Evolutionary conservation across 1,140 invertebrate species (phyloP).

Genomic region (Anoplophora glabripennis): DNA sequence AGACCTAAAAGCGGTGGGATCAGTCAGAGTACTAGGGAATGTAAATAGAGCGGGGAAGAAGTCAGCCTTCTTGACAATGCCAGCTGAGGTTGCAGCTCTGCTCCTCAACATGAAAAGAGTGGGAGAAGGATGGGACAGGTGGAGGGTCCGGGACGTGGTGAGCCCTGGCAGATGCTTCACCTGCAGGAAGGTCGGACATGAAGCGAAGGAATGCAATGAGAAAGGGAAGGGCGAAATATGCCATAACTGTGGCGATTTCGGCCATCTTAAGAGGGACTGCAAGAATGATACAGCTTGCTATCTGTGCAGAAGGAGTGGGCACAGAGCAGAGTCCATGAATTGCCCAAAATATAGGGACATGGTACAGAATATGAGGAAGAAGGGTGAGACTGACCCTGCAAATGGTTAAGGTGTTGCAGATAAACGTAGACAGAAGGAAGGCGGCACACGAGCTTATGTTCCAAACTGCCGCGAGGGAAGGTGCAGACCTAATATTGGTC

Average conservation of each 20-base stretch:
- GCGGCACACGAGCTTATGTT: constrained; percentile 2
- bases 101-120: too few relatives aligned
- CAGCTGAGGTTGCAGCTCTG: too few relatives aligned
- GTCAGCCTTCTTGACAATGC: too few relatives aligned
- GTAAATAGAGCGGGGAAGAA: too few relatives aligned
- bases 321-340: neutral
- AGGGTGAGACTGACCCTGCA: neutral
- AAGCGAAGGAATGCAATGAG: too few relatives aligned
- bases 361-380: neutral
- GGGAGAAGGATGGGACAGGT: too few relatives aligned
- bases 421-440: constrained; percentile 12
- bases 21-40: too few relatives aligned
- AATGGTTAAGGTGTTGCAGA: constrained; percentile 1
- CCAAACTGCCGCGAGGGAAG: neutral
- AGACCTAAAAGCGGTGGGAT: too few relatives aligned
- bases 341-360: neutral
- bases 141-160: too few relatives aligned
- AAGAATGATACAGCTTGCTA: neutral
- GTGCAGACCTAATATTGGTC: neutral
- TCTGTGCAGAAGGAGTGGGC: neutral
- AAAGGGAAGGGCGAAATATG: neutral
- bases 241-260: constrained; percentile 14
- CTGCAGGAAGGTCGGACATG: too few relatives aligned
- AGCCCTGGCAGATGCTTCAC: too few relatives aligned
- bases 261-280: constrained; percentile 5